A percentile compares a stretch with the other conserved stretches of the same genome.
phyloP scores from a whole-genome alignment of 2,888 invertebrate species.

The Lamellibrachia columna region DNA sequence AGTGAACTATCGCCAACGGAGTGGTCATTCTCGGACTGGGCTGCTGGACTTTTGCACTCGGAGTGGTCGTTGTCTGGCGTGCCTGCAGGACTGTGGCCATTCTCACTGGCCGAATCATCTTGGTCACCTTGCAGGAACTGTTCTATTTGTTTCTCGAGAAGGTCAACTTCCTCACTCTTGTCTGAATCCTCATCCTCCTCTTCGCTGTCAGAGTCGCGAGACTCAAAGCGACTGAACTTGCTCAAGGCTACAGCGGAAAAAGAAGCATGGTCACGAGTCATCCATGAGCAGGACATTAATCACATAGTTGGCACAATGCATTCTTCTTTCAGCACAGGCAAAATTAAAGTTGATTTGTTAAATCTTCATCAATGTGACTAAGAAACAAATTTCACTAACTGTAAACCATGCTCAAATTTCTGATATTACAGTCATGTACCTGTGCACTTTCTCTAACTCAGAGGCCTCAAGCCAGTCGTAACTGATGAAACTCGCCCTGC shows the following conservation, averaged over 20 bases:
- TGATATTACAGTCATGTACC: not conserved
- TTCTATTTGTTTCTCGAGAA: not conserved
- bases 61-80: not conserved
- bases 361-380: not conserved
- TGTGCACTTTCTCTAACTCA: not conserved
- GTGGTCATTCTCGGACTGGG: not conserved
- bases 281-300: not conserved
- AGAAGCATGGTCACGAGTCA: not conserved
- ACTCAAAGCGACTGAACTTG: constrained; percentile 11
- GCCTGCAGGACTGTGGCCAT: not conserved
- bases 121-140: constrained; percentile 6
- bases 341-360: not conserved
- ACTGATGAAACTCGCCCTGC: not conserved
- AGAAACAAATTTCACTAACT: not conserved
- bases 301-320: not conserved
- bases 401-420: not conserved
- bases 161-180: not conserved
- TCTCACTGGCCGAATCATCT: not conserved
- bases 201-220: not conserved
- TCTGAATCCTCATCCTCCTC: not conserved
- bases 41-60: not conserved
- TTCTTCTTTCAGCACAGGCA: not conserved
- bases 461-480: not conserved
- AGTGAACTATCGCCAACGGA: not conserved
- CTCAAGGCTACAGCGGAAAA: not conserved